Evolutionary conservation across 1,140 invertebrate species (phyloP).

Genomic region (Trichonephila inaurata): DNA sequence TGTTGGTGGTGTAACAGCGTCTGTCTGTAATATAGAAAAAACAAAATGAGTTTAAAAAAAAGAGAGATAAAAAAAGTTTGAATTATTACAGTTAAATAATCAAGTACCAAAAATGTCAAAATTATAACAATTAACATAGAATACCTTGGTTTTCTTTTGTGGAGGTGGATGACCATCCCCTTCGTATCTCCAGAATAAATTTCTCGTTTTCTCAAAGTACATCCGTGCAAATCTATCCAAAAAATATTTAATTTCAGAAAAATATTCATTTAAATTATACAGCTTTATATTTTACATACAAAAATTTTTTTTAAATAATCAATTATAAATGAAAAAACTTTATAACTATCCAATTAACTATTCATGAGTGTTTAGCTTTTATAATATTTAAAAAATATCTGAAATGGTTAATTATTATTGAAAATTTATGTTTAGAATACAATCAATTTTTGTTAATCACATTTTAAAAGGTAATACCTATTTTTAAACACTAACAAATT

Average conservation of each 20-base stretch:
- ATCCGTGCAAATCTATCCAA: slow-evolving; percentile 33
- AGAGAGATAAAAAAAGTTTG: no score
- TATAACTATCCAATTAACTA: not conserved
- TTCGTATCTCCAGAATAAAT: slow-evolving; percentile 64
- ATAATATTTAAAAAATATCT: not conserved
- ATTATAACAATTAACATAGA: not conserved
- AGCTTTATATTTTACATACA: not conserved
- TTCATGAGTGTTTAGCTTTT: not conserved
- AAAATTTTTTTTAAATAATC: not conserved
- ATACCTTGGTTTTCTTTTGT: slow-evolving; percentile 11
- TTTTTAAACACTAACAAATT: no score
- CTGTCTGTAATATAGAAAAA: slow-evolving; percentile 16
- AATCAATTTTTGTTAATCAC: no score
- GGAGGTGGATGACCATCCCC: not conserved
- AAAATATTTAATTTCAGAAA: not conserved
- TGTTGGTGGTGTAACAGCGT: not conserved
- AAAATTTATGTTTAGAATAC: no score
- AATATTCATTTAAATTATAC: no score
- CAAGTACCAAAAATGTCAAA: not conserved
- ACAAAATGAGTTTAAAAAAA: no score
- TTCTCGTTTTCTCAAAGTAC: slow-evolving; percentile 57
- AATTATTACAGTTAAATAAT: not conserved
- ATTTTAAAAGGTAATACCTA: no score
- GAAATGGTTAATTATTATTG: no score
- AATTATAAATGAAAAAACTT: not conserved